Evolutionary conservation across 2,797 vertebrate genomes (phyloP), one percentile per base, ranked within the genome.

Genomic region (Diceros bicornis): DNA sequence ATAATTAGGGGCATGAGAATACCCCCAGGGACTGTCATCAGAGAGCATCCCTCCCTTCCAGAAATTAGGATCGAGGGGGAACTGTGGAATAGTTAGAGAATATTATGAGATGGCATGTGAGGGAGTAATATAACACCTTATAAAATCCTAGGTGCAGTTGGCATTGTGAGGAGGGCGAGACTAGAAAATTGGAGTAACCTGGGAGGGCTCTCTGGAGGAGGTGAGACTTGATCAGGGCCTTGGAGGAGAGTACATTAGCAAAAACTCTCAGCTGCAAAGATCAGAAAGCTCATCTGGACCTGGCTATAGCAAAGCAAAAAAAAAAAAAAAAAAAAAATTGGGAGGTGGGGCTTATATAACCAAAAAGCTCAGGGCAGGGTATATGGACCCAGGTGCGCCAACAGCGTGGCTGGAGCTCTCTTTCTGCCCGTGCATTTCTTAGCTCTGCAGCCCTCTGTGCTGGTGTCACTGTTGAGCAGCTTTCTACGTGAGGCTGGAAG

Each of bases 361-460:
- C 47, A 37, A 50, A 68, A 90, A 9, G 14, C 61, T 68, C 41
- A 57, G 41, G 68, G 29, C 34, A 13, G 79, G 78, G 11, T 47
- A 8, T 34, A 17, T 12, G 52, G 8, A 41, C 27, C 32, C 37
- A 12, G 52, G n/a, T 23, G 7, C 41, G 52, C 57, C 29, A 29
- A 6, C 4, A 14, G 1, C 7, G 18, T 57, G 55, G 17, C 55
- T 68, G 0, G 2, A 37, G 17, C 18, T 23, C 52, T 68, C 8
- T 37, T 47, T 86, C 11, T 14, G 1, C 71, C 32, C 72, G 47
- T 32, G 12, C 2, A 0, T 47, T 32, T 92, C 61, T 72, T 9
- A 59, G 85, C 10, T 85, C 52, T 37, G 23, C n/a, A 12, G 18
- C 29, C 3, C 37, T 71, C 41, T 18, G 57, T 18, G 29, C 27